Evolutionary conservation across 2,888 invertebrate genomes (phyloP).

Genomic region (Nomada fucata): DNA sequence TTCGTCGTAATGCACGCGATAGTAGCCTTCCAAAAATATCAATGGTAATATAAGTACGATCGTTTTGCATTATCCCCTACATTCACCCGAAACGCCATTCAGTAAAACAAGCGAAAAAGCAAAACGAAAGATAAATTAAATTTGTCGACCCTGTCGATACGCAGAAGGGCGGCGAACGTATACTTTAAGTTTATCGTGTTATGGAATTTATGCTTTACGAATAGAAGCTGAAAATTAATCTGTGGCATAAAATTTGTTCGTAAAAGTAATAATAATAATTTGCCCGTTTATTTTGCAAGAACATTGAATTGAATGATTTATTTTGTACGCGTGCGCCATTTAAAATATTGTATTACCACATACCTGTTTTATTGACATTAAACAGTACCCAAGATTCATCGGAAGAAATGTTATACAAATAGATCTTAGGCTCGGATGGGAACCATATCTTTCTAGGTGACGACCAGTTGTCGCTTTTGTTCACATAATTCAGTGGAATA

Average conservation of each 20-base stretch:
- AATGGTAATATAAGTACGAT: conserved; percentile 4
- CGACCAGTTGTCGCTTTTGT: conserved; percentile 63
- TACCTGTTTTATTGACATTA: conserved; percentile 77
- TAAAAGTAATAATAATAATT: too few relatives aligned
- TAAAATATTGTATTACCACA: background rate
- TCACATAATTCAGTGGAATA: conserved; percentile 74
- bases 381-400: conserved; percentile 76
- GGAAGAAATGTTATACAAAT: conserved; percentile 43
- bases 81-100: background rate
- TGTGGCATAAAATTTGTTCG: too few relatives aligned
- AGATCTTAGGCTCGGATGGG: conserved; percentile 64
- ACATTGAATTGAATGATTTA: too few relatives aligned
- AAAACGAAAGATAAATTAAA: background rate
- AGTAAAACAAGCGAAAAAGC: background rate
- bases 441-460: conserved; percentile 74
- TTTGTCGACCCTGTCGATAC: background rate
- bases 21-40: conserved; percentile 79
- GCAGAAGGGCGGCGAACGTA: too few relatives aligned
- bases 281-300: too few relatives aligned
- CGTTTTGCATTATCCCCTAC: background rate
- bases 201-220: too few relatives aligned
- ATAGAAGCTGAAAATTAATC: too few relatives aligned
- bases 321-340: too few relatives aligned
- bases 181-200: too few relatives aligned
- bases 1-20: conserved; percentile 80